Conservation (phyloP, 2,113 vertebrate species). For the Muntiacus muntjak region DNA sequence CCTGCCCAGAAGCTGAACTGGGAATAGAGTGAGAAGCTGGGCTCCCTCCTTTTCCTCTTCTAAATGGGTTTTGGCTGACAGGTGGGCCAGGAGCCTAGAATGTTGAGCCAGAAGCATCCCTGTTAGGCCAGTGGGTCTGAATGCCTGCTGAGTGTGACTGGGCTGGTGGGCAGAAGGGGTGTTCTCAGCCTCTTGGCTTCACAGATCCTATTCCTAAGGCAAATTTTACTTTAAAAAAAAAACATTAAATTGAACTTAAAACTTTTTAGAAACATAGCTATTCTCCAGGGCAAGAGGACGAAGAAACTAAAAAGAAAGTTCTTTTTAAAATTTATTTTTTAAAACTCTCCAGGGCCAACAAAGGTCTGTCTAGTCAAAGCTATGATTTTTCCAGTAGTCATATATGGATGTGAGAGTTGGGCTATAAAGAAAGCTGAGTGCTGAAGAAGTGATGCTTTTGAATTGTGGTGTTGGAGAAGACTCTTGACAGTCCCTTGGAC, state of each 20-base stretch:
- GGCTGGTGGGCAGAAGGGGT: no score
- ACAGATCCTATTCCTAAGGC: background rate
- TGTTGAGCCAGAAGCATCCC: accelerated
- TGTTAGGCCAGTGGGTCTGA: background rate
- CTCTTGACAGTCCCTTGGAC: background rate
- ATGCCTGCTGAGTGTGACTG: no score
- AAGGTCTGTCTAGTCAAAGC: background rate
- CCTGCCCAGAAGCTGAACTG: background rate
- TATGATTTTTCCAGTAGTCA: background rate
- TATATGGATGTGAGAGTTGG: background rate
- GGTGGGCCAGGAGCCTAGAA: background rate
- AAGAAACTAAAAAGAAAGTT: background rate
- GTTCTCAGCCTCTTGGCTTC: background rate
- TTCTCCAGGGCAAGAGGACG: background rate
- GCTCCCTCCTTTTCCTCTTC: background rate
- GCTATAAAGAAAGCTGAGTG: background rate
- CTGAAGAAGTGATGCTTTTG: background rate
- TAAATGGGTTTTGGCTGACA: background rate
- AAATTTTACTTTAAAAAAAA: background rate
- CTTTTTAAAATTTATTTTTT: background rate
- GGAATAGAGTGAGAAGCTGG: background rate
- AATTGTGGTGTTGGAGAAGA: background rate
- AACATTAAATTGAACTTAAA: background rate
- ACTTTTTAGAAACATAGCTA: background rate
- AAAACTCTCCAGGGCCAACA: background rate